phyloP scores from a whole-genome alignment of 53 echinoderm and acorn worm genomes.

The Patiria pectinifera region DNA sequence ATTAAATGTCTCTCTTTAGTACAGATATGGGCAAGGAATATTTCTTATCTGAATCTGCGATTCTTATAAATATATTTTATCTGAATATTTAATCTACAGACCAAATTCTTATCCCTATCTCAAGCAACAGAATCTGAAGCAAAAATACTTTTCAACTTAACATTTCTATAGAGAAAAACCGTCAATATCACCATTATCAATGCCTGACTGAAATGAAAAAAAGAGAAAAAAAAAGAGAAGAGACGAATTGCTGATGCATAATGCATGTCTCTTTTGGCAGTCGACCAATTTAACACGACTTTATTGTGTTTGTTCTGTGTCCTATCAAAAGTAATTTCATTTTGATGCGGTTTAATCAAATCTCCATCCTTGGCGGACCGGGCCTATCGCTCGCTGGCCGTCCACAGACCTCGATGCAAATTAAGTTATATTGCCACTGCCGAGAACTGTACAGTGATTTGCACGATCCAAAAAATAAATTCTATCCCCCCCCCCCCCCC shows the following conservation, averaged over 20 bases:
- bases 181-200: too few species aligned
- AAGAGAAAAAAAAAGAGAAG: background rate
- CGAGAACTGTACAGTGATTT: background rate
- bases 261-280: background rate
- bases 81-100: too few species aligned
- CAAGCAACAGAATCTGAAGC: too few species aligned
- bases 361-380: background rate
- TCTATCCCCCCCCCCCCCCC: too few species aligned
- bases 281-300: background rate
- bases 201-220: background rate
- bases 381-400: background rate
- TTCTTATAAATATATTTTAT: too few species aligned
- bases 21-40: too few species aligned
- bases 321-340: slow-evolving; percentile 34
- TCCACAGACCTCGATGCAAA: background rate
- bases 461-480: background rate
- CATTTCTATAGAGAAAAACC: too few species aligned
- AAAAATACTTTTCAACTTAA: too few species aligned
- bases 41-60: too few species aligned
- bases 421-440: background rate
- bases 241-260: background rate
- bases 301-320: background rate
- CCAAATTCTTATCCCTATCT: too few species aligned
- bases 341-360: slow-evolving; percentile 22
- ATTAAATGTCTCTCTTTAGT: too few species aligned